phyloP scores from a whole-genome alignment of 2,888 invertebrate genomes.

The Hypercompe scribonia region DNA sequence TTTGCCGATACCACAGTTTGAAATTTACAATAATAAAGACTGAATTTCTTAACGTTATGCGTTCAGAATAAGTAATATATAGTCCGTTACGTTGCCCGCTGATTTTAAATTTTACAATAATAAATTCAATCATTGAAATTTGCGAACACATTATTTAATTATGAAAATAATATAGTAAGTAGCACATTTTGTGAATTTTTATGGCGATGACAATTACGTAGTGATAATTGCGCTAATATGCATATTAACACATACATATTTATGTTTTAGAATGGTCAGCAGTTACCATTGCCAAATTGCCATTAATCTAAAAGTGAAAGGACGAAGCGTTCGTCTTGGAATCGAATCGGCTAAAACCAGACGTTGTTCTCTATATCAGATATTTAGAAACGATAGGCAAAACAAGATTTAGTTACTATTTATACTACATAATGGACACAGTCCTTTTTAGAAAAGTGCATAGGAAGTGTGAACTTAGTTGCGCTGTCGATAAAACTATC shows the following conservation, averaged over 20 bases:
- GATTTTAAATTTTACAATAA: conserved; percentile 43
- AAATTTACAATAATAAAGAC: not conserved
- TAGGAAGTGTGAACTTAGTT: not conserved
- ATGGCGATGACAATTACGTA: not conserved
- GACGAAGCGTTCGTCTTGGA: not conserved
- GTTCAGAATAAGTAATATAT: conserved; percentile 37
- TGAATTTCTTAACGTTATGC: conserved; percentile 31
- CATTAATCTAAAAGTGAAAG: conserved; percentile 1
- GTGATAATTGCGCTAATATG: not conserved
- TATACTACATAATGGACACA: not conserved
- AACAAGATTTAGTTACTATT: too few species aligned
- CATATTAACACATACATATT: not conserved
- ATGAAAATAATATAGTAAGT: conserved; percentile 19
- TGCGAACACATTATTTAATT: conserved; percentile 47
- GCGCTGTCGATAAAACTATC: not conserved
- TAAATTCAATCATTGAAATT: conserved; percentile 37
- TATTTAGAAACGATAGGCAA: not conserved
- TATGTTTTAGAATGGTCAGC: not conserved
- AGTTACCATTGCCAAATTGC: not conserved
- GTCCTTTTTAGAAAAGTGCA: not conserved
- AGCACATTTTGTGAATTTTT: conserved; percentile 8
- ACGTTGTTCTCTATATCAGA: not conserved
- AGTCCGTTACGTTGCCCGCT: conserved; percentile 51
- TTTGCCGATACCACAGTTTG: not conserved
- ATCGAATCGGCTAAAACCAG: not conserved